A percentile compares a stretch with the other conserved stretches of the same genome.
These are phyloP conservation scores for Atlantisia rogersi DNA, from an alignment of 2,113 vertebrate species.

Conservation along the genomic window DNA sequence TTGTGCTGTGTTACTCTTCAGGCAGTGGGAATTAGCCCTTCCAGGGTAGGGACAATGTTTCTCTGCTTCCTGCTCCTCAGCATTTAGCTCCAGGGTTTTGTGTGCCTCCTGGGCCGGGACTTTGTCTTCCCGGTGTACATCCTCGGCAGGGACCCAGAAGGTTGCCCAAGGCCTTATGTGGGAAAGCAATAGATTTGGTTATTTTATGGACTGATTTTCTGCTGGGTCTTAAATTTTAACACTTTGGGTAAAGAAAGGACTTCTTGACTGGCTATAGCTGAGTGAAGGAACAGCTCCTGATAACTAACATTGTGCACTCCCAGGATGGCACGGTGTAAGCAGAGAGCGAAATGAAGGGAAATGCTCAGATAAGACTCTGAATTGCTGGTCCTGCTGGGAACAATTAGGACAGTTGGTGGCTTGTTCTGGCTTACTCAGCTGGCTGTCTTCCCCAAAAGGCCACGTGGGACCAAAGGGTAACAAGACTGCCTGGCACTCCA, in stretches of 20 bases:
- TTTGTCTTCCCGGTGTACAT: neutral
- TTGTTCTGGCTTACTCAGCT: neutral
- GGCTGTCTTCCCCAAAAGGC: neutral
- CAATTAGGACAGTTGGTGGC: neutral
- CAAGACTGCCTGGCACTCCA: neutral
- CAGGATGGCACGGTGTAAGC: neutral
- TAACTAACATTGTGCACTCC: neutral
- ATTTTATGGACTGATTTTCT: neutral
- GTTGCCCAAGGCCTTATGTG: accelerated
- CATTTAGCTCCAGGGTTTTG: neutral
- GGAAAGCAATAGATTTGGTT: neutral
- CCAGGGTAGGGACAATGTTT: neutral
- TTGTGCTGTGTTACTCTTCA: neutral
- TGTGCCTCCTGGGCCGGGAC: neutral
- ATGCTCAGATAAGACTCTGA: neutral
- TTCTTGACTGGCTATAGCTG: neutral
- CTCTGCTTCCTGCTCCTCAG: neutral
- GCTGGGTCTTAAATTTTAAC: neutral
- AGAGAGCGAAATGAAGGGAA: neutral
- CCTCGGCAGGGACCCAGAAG: neutral
- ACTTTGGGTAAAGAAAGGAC: neutral
- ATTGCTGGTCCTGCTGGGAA: neutral
- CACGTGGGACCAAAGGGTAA: accelerated
- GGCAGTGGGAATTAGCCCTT: neutral
- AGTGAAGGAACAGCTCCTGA: neutral